Evolutionary conservation across 2,888 invertebrate species (phyloP).

Genomic region (Tetragonula carbonaria): DNA sequence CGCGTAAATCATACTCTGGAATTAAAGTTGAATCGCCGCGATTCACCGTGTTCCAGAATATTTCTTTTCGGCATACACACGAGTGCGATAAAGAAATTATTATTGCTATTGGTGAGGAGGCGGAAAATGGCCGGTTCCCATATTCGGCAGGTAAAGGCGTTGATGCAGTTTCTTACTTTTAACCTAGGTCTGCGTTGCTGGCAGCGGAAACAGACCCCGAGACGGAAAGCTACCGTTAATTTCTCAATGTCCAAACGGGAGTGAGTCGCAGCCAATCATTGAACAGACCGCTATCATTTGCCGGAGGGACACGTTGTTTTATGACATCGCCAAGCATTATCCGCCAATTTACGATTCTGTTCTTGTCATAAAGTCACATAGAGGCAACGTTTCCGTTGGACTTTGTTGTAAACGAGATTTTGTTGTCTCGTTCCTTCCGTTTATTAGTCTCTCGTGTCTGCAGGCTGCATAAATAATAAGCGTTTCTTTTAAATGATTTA

Average conservation of each 20-base stretch:
- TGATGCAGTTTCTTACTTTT: constrained; percentile 45
- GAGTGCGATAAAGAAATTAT: not conserved
- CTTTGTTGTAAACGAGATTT: constrained; percentile 51
- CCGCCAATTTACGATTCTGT: constrained; percentile 74
- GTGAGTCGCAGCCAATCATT: constrained; percentile 32
- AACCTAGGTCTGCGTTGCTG: constrained; percentile 17
- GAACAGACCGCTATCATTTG: constrained; percentile 38
- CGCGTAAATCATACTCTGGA: constrained; percentile 4
- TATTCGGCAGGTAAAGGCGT: constrained; percentile 25
- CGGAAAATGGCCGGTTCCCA: not conserved
- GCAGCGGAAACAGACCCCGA: constrained; percentile 50
- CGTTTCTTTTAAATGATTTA: too few relatives aligned
- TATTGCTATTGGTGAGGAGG: not conserved
- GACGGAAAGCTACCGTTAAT: constrained; percentile 66
- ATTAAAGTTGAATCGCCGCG: not conserved
- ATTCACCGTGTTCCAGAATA: not conserved
- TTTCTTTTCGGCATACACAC: not conserved
- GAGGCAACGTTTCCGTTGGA: constrained; percentile 20
- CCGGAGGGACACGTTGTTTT: constrained; percentile 71
- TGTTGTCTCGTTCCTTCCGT: not conserved
- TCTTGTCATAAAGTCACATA: constrained; percentile 33
- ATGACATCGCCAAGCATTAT: constrained; percentile 70
- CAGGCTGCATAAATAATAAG: too few relatives aligned
- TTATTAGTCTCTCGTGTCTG: not conserved
- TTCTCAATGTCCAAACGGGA: constrained; percentile 58